Conservation (phyloP, 2,888 invertebrate genomes). For the Stramonita haemastoma region DNA sequence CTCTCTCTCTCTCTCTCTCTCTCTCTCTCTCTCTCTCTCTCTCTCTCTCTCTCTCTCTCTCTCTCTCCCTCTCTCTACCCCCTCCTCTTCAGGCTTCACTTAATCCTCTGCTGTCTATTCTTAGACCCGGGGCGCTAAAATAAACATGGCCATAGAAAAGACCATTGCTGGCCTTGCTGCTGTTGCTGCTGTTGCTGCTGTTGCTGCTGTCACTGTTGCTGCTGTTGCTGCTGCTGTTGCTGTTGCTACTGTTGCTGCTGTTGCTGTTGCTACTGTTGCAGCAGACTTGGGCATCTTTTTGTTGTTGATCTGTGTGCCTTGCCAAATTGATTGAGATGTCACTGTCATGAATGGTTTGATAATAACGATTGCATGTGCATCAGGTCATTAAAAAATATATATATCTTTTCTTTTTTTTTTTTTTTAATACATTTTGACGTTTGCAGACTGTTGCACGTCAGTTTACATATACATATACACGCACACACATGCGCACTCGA, state of each 20-base stretch:
- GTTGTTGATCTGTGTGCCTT: background rate
- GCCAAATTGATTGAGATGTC: background rate
- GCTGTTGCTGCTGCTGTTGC: no score
- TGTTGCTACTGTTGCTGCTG: background rate
- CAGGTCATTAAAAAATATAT: background rate
- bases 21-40: background rate
- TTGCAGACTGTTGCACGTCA: background rate
- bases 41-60: constrained; percentile 12
- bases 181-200: background rate
- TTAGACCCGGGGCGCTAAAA: no score
- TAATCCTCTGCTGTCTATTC: background rate
- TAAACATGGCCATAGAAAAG: no score
- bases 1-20: background rate
- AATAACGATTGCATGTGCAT: background rate
- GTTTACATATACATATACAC: background rate
- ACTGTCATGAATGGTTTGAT: background rate
- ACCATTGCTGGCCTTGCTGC: no score
- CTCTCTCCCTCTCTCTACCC: background rate
- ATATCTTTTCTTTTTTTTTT: background rate
- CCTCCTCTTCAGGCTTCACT: background rate
- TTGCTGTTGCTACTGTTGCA: background rate
- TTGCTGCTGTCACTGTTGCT: background rate
- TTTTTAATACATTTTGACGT: background rate
- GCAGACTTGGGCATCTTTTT: background rate
- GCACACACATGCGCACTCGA: no score